Evolutionary conservation across 1,140 invertebrate genomes (phyloP), one percentile per base, ranked within the genome.

Genomic region (Nasonia longicornis): DNA sequence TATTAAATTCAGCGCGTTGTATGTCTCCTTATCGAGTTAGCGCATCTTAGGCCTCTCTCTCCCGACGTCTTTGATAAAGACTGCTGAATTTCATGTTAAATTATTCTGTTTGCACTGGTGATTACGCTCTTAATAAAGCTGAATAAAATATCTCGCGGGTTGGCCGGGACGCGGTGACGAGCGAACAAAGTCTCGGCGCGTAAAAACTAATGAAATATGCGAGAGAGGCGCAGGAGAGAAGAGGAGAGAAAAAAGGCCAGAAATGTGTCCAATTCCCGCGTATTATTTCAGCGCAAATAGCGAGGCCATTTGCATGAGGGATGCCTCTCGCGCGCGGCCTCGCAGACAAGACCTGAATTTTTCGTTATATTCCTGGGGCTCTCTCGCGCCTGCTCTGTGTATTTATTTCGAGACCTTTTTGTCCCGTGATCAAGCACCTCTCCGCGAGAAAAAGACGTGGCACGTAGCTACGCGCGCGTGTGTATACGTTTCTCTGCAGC

Each of bases 381-480:
- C 52, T 63, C 78, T 67, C 66, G n/a, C 1, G n/a, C 70, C 80
- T 16, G 11, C 64, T 69, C 42, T 35, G 4, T 35, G 4, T 35
- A 38, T 58, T 16, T 20, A 63, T 38, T 11, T 79, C 42, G 10
- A 10, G 20, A 20, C 35, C 52, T 63, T 66, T 35, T 29, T n/a
- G 1, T 16, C 22, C 1, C 67, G 77, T 48, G 77, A 71, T 79
- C 77, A 58, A 58, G 45, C 67, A 63, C 63, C 77, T 26, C 76
- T 48, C 31, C 14, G 10, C 38, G 14, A 16, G 48, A 52, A 22
- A 78, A 76, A 35, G 66, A 22, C 35, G 67, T 90, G 89, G 89
- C 88, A 89, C 83, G 82, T 85, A 85, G 88, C 88, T 87, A 87
- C 86, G 82, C 77, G 67, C 82, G 76, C 45, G 29, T 6, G 10